A percentile compares a stretch with the other conserved stretches of the same genome.
These are phyloP conservation scores for Gallinago nigripennis DNA, from an alignment of 2,797 vertebrate genomes.

Conservation along the genomic window DNA sequence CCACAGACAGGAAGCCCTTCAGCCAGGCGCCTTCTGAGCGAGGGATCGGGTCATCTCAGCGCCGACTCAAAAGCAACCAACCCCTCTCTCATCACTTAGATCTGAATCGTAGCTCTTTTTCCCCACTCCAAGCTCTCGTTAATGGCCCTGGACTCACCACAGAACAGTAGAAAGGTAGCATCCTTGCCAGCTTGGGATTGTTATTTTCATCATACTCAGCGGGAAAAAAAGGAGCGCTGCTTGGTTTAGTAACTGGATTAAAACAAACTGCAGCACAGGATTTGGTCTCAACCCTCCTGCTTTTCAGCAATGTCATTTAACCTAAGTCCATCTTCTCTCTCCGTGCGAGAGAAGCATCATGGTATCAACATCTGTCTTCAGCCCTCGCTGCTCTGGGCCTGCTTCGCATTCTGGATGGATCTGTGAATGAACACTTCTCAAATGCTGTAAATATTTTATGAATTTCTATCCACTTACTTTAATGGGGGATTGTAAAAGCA, in stretches of 20 bases:
- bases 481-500: slow-evolving; percentile 81
- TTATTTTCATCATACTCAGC: neutral
- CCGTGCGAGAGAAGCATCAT: neutral
- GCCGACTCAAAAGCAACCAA: neutral
- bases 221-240: neutral
- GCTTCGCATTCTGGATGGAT: slow-evolving; percentile 62
- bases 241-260: slow-evolving; percentile 1
- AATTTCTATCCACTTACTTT: slow-evolving; percentile 81
- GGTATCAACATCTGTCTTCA: slow-evolving; percentile 19
- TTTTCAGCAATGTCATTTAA: neutral
- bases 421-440: slow-evolving; percentile 73
- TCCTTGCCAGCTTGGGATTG: neutral
- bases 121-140: slow-evolving; percentile 34
- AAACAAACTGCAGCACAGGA: slow-evolving; percentile 10
- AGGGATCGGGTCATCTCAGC: neutral
- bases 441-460: slow-evolving; percentile 82
- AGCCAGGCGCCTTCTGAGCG: neutral
- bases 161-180: neutral
- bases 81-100: slow-evolving; percentile 1
- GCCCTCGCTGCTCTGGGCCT: neutral
- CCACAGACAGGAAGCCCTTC: slow-evolving; percentile 11
- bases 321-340: neutral
- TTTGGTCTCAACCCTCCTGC: neutral
- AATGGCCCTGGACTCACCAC: neutral
- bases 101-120: slow-evolving; percentile 23